Evolutionary conservation across 2,888 invertebrate genomes (phyloP).

Genomic region (Drosophila stalkeri): DNA sequence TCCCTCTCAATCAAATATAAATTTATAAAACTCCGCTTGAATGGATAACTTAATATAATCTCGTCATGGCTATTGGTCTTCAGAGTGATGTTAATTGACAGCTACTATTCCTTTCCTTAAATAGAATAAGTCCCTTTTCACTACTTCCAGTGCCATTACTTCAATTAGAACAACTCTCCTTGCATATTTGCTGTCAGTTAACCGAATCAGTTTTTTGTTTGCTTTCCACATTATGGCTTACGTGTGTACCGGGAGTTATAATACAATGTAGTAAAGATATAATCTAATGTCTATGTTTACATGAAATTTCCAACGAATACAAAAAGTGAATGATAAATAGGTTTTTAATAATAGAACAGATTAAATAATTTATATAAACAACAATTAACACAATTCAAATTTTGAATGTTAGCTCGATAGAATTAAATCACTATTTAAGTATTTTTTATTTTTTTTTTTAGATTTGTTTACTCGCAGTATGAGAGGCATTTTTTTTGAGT

Average conservation of each 20-base stretch:
- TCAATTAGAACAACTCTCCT: no score
- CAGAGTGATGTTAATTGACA: not conserved
- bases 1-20: no score
- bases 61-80: no score
- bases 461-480: not conserved
- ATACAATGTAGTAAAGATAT: not conserved
- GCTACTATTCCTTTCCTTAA: no score
- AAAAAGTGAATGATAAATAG: constrained; percentile 2
- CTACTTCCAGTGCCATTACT: not conserved
- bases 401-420: not conserved
- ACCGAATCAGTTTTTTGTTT: not conserved
- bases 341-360: constrained; percentile 9
- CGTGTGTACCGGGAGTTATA: not conserved
- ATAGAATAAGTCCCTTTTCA: not conserved
- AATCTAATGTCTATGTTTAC: constrained; percentile 1
- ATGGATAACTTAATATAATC: no score
- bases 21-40: not conserved
- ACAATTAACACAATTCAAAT: not conserved
- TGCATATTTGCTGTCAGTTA: constrained; percentile 7
- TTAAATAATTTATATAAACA: constrained; percentile 5
- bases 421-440: constrained; percentile 11
- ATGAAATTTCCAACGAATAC: not conserved
- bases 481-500: not conserved
- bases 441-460: not conserved
- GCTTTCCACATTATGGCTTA: not conserved